phyloP scores from a whole-genome alignment of 2,797 vertebrate species.

The Loriculus beryllinus region DNA sequence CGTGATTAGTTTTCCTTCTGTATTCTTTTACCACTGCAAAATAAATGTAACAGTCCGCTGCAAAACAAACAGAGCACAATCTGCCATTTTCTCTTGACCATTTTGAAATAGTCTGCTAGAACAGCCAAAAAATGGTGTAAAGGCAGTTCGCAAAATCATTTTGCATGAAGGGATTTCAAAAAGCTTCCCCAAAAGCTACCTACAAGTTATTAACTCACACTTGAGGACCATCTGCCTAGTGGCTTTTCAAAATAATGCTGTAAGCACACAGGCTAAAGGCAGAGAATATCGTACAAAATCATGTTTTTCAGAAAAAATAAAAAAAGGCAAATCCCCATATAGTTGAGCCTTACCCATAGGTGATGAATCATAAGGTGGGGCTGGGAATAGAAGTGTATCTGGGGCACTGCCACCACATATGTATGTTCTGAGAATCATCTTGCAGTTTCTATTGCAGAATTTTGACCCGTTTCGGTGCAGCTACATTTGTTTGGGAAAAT shows the following conservation, averaged over 20 bases:
- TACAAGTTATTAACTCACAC: conserved; percentile 36
- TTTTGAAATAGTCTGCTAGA: conserved; percentile 3
- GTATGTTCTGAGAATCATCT: neutral
- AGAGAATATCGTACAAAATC: conserved; percentile 1
- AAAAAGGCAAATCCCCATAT: neutral
- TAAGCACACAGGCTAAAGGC: neutral
- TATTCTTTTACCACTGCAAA: neutral
- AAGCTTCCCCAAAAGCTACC: conserved; percentile 52
- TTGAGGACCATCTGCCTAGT: conserved; percentile 26
- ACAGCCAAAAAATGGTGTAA: neutral
- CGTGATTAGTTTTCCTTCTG: neutral
- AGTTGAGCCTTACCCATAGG: neutral
- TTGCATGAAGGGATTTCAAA: conserved; percentile 39
- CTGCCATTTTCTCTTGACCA: neutral
- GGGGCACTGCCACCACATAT: neutral
- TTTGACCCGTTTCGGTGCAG: neutral
- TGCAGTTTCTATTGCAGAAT: neutral
- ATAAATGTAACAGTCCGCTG: neutral
- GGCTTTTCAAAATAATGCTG: conserved; percentile 34
- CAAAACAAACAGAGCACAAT: neutral
- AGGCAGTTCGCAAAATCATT: conserved; percentile 28
- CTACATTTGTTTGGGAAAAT: neutral
- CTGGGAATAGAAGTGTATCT: neutral
- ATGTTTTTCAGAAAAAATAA: neutral
- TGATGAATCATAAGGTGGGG: neutral